phyloP scores from a whole-genome alignment of 2,113 vertebrate species.

The Gobius niger region DNA sequence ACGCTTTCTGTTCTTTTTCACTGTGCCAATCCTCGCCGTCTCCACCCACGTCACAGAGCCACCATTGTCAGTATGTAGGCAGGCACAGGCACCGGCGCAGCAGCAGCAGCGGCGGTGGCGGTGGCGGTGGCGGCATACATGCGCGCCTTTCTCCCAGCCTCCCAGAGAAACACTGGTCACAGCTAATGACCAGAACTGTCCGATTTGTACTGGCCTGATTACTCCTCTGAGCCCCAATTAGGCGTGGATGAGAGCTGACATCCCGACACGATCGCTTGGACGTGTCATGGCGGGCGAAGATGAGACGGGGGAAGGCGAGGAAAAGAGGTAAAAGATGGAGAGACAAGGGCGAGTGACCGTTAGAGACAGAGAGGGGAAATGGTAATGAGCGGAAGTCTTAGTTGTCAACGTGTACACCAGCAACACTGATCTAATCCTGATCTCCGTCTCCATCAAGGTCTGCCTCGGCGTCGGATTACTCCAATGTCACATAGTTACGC shows the following conservation, averaged over 20 bases:
- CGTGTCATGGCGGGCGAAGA: conserved; percentile 66
- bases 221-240: conserved; percentile 96
- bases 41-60: conserved; percentile 35
- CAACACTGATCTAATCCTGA: too few relatives aligned
- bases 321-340: conserved; percentile 31
- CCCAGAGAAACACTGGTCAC: conserved; percentile 75
- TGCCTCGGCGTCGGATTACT: too few relatives aligned
- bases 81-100: conserved; percentile 22
- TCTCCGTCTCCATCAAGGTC: too few relatives aligned
- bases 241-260: conserved; percentile 85
- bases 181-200: conserved; percentile 95
- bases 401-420: not conserved
- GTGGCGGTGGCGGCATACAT: too few relatives aligned
- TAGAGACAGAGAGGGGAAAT: conserved; percentile 23
- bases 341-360: conserved; percentile 12
- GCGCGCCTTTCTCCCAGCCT: conserved; percentile 56
- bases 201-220: conserved; percentile 92
- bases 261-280: conserved; percentile 86
- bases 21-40: conserved; percentile 31
- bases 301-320: conserved; percentile 31
- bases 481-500: too few relatives aligned
- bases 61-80: conserved; percentile 42
- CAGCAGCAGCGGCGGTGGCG: conserved; percentile 19
- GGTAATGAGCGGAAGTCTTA: not conserved
- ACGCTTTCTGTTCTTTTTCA: conserved; percentile 16